Conservation (phyloP, 2,888 invertebrate genomes). For the Monoplex corrugatus region DNA sequence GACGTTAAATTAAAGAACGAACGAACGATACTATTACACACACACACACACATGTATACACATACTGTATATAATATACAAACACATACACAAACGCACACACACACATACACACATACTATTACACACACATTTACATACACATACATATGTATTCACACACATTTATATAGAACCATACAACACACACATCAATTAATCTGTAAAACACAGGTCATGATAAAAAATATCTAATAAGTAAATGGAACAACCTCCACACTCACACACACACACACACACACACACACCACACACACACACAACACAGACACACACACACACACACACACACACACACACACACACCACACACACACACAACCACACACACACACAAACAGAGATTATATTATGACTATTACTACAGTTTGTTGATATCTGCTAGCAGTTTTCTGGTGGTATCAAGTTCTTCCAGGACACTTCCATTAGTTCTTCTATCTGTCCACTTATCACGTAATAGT, state of each 20-base stretch:
- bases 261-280: not conserved
- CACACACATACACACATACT: not conserved
- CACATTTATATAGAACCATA: not conserved
- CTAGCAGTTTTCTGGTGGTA: too few species aligned
- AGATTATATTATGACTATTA: too few species aligned
- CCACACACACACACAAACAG: not conserved
- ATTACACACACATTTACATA: not conserved
- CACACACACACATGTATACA: not conserved
- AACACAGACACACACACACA: constrained; percentile 8
- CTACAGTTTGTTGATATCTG: too few species aligned
- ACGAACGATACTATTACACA: too few species aligned
- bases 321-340: constrained; percentile 4
- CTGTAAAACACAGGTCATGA: too few species aligned
- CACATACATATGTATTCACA: not conserved
- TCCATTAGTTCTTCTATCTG: too few species aligned
- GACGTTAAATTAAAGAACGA: too few species aligned
- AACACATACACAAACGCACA: not conserved
- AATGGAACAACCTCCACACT: not conserved
- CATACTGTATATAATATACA: not conserved
- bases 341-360: not conserved
- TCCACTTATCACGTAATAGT: too few species aligned
- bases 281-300: not conserved
- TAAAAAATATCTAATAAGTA: too few species aligned
- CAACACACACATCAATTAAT: not conserved
- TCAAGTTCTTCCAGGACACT: too few species aligned